These are phyloP conservation scores for Mystacides longicornis DNA, from an alignment of 2,888 invertebrate genomes.

Conservation along the genomic window DNA sequence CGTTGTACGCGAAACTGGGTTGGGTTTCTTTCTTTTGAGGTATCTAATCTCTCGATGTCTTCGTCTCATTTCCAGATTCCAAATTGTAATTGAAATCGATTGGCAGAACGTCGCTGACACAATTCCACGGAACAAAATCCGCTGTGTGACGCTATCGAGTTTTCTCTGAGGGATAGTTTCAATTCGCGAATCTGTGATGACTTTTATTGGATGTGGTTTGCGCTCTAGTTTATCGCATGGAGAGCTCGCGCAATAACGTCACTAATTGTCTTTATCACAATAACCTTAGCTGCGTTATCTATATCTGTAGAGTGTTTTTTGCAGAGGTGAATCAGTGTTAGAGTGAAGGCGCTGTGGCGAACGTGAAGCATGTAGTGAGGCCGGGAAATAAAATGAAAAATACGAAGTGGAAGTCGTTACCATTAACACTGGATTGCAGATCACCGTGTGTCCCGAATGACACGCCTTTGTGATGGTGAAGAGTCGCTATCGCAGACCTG, in stretches of 20 bases:
- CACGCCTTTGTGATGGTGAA: neutral
- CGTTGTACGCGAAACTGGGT: neutral
- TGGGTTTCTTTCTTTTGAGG: neutral
- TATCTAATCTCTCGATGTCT: neutral
- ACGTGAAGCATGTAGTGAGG: neutral
- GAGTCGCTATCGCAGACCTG: neutral
- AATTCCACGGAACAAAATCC: too few relatives aligned
- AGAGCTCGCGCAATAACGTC: slow-evolving; percentile 8
- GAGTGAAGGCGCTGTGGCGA: neutral
- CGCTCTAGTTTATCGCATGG: slow-evolving; percentile 1
- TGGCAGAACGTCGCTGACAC: too few relatives aligned
- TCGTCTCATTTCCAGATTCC: slow-evolving; percentile 7
- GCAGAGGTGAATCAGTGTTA: neutral
- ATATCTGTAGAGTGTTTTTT: too few relatives aligned
- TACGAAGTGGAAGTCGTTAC: neutral
- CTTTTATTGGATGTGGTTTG: too few relatives aligned
- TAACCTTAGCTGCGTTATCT: slow-evolving; percentile 8
- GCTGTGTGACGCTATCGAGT: too few relatives aligned
- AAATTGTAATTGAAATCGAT: too few relatives aligned
- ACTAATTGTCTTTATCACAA: slow-evolving; percentile 5
- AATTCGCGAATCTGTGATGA: too few relatives aligned
- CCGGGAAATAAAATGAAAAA: neutral
- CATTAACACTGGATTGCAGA: neutral
- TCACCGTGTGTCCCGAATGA: neutral
- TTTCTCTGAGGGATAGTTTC: too few relatives aligned